Base-by-base conservation (phyloP, 2,797 vertebrate genomes). In the Ambastaia sidthimunki region DNA sequence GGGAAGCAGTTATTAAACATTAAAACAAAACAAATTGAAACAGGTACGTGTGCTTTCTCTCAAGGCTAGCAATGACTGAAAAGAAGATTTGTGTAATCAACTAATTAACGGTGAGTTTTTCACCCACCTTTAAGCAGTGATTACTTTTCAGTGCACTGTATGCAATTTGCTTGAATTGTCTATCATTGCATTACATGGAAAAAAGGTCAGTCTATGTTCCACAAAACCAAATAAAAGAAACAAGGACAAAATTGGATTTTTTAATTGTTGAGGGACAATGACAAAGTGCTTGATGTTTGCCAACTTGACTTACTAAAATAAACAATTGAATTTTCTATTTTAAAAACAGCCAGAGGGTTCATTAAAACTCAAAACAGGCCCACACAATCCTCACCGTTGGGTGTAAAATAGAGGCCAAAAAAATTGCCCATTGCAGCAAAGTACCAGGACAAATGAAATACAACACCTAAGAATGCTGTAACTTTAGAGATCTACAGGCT, bases 381-480 rank as follows among this genome's bases (percentile, higher is more conserved):
- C 34, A 13, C 57, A 10, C 3, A 10, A 63, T 23, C n/a, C 67
- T 78, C 9, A 12, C 9, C 28, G 37, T 55, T 66, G 48, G 71
- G 82, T 71, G 15, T 73, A 68, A 74, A 72, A 59, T 44, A 48
- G 63, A 71, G 59, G 82, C 68, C 18, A 74, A 37, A 25, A n/a
- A 87, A 85, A 85, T 25, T 86, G 86, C 68, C 60, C 73, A 80
- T 84, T 71, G 78, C 84, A 86, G 83, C 84, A 82, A 87, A 85
- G 80, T 86, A 59, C 85, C 74, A 78, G 88, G 88, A 88, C 86
- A 85, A 86, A 83, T 19, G 84, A 80, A 87, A 89, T 79, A 73
- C 81, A 80, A 87, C 71, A 80, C 83, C 23, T 15, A 68, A 54
- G 70, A 79, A 68, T 47, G 44, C 76, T 82, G 88, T 85, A 86